phyloP scores from a whole-genome alignment of 2,797 vertebrate genomes.

The Natrix natrix region DNA sequence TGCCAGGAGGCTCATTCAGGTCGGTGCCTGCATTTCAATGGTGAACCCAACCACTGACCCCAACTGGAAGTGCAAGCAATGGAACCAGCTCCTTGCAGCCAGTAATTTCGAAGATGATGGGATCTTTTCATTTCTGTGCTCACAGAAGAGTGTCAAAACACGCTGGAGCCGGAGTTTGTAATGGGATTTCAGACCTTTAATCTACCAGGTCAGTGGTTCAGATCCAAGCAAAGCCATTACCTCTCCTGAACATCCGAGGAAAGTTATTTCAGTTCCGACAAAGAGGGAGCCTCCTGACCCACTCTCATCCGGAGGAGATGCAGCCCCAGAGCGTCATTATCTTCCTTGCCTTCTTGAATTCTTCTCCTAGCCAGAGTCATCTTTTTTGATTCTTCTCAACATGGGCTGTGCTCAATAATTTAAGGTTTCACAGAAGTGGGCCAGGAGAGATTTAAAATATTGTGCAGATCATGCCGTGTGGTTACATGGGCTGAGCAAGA shows the following conservation, averaged over 20 bases:
- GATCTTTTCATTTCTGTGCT: neutral
- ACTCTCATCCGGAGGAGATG: neutral
- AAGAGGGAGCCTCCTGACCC: too few relatives aligned
- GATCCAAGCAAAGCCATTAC: constrained; percentile 37
- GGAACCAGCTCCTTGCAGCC: constrained; percentile 10
- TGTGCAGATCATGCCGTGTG: neutral
- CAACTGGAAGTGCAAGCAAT: constrained; percentile 22
- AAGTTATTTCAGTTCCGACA: neutral
- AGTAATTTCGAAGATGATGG: constrained; percentile 28
- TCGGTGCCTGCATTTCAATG: constrained; percentile 1
- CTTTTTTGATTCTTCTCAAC: neutral
- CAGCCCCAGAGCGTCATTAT: neutral
- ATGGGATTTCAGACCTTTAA: constrained; percentile 30
- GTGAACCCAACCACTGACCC: constrained; percentile 23
- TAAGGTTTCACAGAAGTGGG: neutral
- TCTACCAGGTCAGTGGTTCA: constrained; percentile 35
- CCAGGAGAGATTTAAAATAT: neutral
- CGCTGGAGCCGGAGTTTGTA: constrained; percentile 3
- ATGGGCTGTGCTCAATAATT: neutral
- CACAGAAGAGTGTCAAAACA: constrained; percentile 8
- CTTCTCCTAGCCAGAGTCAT: neutral
- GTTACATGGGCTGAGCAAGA: neutral
- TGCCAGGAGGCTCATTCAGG: constrained; percentile 18
- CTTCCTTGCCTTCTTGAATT: neutral
- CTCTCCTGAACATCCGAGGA: neutral